These are phyloP conservation scores for Origma solitaria DNA, from an alignment of 2,113 vertebrate genomes.

Conservation along the genomic window DNA sequence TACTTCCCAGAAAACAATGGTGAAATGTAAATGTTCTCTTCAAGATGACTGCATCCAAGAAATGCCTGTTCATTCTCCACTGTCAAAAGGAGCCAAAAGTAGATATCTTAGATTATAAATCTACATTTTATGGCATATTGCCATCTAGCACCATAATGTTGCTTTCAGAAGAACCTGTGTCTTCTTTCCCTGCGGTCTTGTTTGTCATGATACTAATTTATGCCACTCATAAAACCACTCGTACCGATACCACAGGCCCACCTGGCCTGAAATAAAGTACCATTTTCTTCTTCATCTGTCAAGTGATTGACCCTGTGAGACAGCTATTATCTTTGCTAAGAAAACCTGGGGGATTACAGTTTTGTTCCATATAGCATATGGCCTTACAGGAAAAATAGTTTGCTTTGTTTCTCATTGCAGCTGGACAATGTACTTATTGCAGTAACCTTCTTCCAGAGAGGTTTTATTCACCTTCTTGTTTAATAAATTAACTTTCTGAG, in stretches of 20 bases:
- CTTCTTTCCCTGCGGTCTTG: not conserved
- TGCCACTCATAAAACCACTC: not conserved
- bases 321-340: not conserved
- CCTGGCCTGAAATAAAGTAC: not conserved
- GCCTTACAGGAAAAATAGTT: not conserved
- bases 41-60: not conserved
- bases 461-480: constrained; percentile 1
- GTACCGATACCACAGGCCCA: not conserved
- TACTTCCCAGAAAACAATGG: not conserved
- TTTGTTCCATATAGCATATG: not conserved
- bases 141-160: not conserved
- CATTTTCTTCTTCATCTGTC: not conserved
- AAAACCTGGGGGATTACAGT: not conserved
- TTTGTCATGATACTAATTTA: not conserved
- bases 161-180: not conserved
- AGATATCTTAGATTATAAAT: not conserved
- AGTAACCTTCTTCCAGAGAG: not conserved
- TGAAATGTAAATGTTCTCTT: not conserved
- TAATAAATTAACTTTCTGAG: constrained; percentile 30
- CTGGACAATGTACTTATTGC: not conserved
- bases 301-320: not conserved
- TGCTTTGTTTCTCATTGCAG: not conserved
- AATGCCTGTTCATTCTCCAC: not conserved
- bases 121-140: not conserved
- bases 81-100: not conserved